Conservation (phyloP, 2,113 vertebrate genomes). For the Brachyhypopomus gauderio region DNA sequence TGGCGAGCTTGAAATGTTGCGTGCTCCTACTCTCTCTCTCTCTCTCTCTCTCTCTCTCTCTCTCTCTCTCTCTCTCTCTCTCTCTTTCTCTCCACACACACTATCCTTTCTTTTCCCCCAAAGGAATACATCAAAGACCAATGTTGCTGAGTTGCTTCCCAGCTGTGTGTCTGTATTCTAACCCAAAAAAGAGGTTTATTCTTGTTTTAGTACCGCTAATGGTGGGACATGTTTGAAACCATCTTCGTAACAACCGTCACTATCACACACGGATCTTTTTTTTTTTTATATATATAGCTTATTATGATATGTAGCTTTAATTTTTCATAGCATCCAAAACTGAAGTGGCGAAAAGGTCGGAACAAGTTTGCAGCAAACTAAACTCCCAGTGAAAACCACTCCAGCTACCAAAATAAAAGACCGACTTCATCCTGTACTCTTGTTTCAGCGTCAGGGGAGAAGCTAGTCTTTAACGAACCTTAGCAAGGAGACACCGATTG, state of each 20-base stretch:
- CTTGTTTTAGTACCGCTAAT: slow-evolving; percentile 74
- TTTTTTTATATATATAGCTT: slow-evolving; percentile 41
- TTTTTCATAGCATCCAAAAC: slow-evolving; percentile 58
- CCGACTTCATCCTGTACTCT: slow-evolving; percentile 60
- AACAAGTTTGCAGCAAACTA: slow-evolving; percentile 67
- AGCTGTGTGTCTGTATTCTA: slow-evolving; percentile 68
- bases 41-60: slow-evolving; percentile 16
- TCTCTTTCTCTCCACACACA: not conserved
- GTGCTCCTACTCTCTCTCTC: slow-evolving; percentile 48
- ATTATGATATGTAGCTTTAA: slow-evolving; percentile 51
- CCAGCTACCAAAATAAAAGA: slow-evolving; percentile 62
- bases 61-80: not conserved
- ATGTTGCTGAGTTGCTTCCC: slow-evolving; percentile 57
- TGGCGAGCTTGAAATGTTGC: slow-evolving; percentile 70
- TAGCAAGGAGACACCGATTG: slow-evolving; percentile 49
- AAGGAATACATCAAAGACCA: slow-evolving; percentile 75
- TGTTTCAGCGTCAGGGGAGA: slow-evolving; percentile 62
- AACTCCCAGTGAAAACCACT: slow-evolving; percentile 55
- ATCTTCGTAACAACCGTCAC: slow-evolving; percentile 53
- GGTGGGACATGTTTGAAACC: slow-evolving; percentile 63
- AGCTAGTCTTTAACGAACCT: slow-evolving; percentile 56
- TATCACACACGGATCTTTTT: not conserved
- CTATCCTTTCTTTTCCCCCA: slow-evolving; percentile 61
- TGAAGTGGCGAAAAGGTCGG: slow-evolving; percentile 63
- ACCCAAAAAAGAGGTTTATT: slow-evolving; percentile 68